Evolutionary conservation across 2,113 vertebrate species (phyloP), one percentile per base, ranked within the genome.

Genomic region (Tor tambroides): DNA sequence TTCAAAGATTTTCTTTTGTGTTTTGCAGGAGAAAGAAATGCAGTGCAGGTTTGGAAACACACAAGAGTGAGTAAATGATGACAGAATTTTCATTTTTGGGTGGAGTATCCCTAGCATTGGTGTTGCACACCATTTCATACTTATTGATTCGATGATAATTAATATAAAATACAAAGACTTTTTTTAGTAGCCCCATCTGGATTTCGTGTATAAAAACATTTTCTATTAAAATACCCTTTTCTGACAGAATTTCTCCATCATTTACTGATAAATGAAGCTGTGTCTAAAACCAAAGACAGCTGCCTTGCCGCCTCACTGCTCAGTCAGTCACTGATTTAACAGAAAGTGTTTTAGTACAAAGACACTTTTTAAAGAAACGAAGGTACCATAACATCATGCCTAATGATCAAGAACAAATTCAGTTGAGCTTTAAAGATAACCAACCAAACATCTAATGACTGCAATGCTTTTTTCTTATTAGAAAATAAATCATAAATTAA

Each of bases 331-430:
- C 43, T 46, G 43, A 11, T 11, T 46, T 12, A 46, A 46, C 43
- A 46, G 2, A 46, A 10, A 46, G 43, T 46, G 32, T 41, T 63
- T n/a, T 23, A 63, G 14, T 80, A 23, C 35, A 4, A 80, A 80
- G 30, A 6, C 56, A 80, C 79, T 23, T 63, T 80, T 59, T 23
- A 38, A 80, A 35, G 51, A 59, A 59, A 35, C 28, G 17, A 80
- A 35, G 51, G 30, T 38, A 38, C 54, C 78, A 38, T 61, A n/a
- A 59, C 32, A 38, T 59, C 32, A 61, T 38, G 21, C 59, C 54
- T 80, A 80, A 80, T 80, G 78, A 80, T 80, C 78, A 80, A 61
- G 32, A 80, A 80, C 77, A 35, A 59, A 80, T 80, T 11, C 38
- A 77, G 7, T 17, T 77, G 21, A 59, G 77, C 51, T 80, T 80